Conservation (phyloP, 1,140 invertebrate genomes). For the Hetaerina americana region DNA sequence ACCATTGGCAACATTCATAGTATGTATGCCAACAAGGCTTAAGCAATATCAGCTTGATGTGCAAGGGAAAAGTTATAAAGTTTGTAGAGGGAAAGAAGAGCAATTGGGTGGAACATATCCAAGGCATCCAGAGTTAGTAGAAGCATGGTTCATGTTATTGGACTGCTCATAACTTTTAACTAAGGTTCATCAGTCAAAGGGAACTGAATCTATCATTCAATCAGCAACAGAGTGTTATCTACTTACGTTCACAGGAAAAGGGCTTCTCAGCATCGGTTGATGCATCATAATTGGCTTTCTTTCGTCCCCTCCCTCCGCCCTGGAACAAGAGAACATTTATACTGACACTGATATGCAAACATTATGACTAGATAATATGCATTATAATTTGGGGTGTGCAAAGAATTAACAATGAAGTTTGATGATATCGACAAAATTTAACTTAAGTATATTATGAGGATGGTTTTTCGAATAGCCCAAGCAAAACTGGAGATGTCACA, state of each 20-base stretch:
- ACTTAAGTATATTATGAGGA: too few relatives aligned
- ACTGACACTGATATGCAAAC: slow-evolving; percentile 7
- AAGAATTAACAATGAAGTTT: too few relatives aligned
- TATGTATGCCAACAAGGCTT: not conserved
- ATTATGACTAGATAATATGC: not conserved
- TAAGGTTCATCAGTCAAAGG: not conserved
- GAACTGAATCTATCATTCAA: too few relatives aligned
- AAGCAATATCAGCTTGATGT: not conserved
- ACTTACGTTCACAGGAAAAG: slow-evolving; percentile 87
- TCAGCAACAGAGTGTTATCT: not conserved
- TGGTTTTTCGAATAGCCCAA: too few relatives aligned
- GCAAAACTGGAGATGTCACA: too few relatives aligned
- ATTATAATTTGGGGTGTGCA: not conserved
- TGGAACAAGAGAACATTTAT: slow-evolving; percentile 22
- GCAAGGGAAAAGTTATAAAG: not conserved
- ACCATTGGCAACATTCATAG: not conserved
- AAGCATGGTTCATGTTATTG: not conserved
- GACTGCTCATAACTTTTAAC: not conserved
- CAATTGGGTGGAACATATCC: not conserved
- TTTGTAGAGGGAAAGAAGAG: too few relatives aligned
- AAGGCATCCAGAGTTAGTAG: not conserved
- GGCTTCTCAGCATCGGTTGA: slow-evolving; percentile 74
- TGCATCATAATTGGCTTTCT: slow-evolving; percentile 53
- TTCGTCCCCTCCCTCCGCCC: slow-evolving; percentile 52
- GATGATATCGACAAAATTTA: too few relatives aligned